Evolutionary conservation across 2,113 vertebrate genomes (phyloP), one percentile per base, ranked within the genome.

Genomic region (Hippolais icterina): DNA sequence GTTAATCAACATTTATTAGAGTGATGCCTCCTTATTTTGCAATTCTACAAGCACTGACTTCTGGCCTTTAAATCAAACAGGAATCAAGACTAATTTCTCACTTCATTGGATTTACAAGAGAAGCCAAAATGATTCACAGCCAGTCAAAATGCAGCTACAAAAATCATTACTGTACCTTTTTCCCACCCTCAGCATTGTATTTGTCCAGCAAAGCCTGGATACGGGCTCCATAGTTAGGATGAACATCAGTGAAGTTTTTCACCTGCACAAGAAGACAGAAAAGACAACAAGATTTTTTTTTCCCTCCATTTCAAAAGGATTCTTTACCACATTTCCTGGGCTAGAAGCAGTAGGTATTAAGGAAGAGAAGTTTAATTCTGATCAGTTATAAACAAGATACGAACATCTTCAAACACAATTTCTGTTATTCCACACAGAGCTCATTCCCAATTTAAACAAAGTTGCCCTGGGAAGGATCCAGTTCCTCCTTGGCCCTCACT

Each of bases 121-220:
- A 7, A 50, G 33, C 5, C 10, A 64, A 63, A 66, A 9, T 16
- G 57, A 44, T 17, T 56, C 24, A 20, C 16, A 77, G 19, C 5
- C 49, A 46, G 12, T 13, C 65, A 76, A 80, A 86, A 70, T 3
- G 12, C 22, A 77, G 6, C 52, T n/a, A 66, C 12, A 65, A 33
- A 75, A 72, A 14, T 25, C 9, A 18, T 15, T 5, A 31, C 6
- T 76, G 11, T 97, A 99, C 99, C 97, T 99, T 98, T 46, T 86
- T 96, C 52, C 70, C 96, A 44, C 76, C 95, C 77, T 99, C 98
- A 12, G 97, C 93, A 5, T 98, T 99, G 97, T 98, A 94, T 57
- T 98, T 98, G 89, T 99, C 98, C 94, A 99, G 93, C 52, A 98
- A 91, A 19, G 88, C 72, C 97, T 99, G 98, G 81, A 99, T 94